Conservation (phyloP, 2,113 vertebrate genomes). For the Meriones unguiculatus region DNA sequence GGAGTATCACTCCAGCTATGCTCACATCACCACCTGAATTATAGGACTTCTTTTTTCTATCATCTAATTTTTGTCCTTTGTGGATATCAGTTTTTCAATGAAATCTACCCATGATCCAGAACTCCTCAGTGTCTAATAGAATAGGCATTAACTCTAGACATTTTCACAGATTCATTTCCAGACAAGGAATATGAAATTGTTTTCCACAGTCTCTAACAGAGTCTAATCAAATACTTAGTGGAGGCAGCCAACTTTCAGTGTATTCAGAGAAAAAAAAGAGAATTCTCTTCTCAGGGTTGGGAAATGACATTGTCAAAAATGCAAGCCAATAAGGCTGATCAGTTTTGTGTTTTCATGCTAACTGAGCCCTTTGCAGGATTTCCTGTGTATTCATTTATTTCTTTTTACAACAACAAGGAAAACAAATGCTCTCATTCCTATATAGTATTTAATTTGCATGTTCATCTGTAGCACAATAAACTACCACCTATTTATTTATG, state of each 20-base stretch:
- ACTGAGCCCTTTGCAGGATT: neutral
- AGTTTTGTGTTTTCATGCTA: neutral
- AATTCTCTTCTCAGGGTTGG: accelerated
- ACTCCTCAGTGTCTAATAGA: neutral
- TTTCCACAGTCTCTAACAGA: neutral
- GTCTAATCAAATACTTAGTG: neutral
- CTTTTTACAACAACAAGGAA: neutral
- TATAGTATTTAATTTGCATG: neutral
- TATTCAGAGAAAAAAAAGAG: neutral
- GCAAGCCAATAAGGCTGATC: neutral
- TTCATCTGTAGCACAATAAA: neutral
- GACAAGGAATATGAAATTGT: neutral
- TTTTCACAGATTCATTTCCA: neutral
- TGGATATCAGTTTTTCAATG: neutral
- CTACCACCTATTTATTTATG: neutral
- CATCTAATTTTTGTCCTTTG: neutral
- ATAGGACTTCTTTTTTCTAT: neutral
- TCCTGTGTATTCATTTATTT: neutral
- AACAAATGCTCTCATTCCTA: neutral
- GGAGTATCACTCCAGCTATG: accelerated
- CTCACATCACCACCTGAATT: neutral
- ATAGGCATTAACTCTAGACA: neutral
- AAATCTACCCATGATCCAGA: neutral
- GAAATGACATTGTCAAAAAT: neutral
- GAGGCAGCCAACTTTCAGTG: neutral